Base-by-base conservation (phyloP, 2,797 vertebrate genomes). In the Sebastes oblongus region DNA sequence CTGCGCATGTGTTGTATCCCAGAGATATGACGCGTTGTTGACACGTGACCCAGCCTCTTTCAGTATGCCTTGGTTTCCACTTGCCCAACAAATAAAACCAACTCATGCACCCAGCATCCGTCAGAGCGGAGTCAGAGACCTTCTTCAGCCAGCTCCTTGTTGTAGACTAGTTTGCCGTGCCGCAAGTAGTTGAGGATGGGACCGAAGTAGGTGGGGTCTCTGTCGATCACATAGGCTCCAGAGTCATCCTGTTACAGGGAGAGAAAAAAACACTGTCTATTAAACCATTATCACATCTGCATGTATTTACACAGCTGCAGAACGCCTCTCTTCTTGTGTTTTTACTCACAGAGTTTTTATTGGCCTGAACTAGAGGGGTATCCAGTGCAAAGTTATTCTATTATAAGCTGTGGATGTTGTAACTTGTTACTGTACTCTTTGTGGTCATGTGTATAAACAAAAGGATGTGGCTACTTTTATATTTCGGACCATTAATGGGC, bases 91-190 rank as follows among this genome's bases (percentile, higher is more conserved):
- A 77, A 64, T 34, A 12, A 50, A 24, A 59, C 39, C 36, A 50
- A 25, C 20, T 3, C 64, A 65, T 77, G 50, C 74, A 34, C 34
- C 3, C 32, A 24, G 22, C 8, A 69, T n/a, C 25, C 22, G 25
- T 54, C 4, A 8, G 20, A 66, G 25, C n/a, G 22, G 4, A 66
- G 30, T 52, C 30, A 56, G 39, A 81, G 69, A 99, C 98, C 98
- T 96, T 99, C 98, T 92, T 98, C 98, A 29, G 98, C 97, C 91
- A 99, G 96, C 90, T 99, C 97, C 94, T 99, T 99, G 96, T 99
- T 98, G 93, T 98, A 95, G 71, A 99, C 97, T 92, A 99, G 95
- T 84, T 99, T 99, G 61, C 98, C 98, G 29, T 99, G 98, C 54
- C 98, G 96, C 62, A 99, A 92, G 91, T 99, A 99, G 95, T 99